Conservation (phyloP, 2,113 vertebrate species). For the Synodontis membranacea region DNA sequence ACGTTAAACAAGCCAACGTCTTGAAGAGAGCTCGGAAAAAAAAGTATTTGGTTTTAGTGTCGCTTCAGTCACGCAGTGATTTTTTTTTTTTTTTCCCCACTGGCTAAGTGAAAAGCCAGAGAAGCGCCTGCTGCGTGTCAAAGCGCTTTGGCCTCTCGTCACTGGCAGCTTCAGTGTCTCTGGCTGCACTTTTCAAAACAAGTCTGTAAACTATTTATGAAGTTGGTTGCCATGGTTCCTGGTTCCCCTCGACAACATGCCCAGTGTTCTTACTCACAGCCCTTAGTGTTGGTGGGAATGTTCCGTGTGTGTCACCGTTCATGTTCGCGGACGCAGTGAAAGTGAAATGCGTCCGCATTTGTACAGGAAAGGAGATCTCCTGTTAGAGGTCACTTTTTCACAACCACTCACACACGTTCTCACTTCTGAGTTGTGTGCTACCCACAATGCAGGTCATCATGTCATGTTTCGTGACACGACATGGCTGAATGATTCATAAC, state of each 20-base stretch:
- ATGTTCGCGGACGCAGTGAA: background rate
- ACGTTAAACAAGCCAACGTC: background rate
- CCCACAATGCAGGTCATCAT: slow-evolving; percentile 8
- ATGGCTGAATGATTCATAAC: background rate
- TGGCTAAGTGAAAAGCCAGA: slow-evolving; percentile 40
- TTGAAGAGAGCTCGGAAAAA: slow-evolving; percentile 32
- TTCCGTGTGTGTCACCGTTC: background rate
- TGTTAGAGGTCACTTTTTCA: background rate
- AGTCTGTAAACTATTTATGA: slow-evolving; percentile 42
- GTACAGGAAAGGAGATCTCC: background rate
- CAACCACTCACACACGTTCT: slow-evolving; percentile 25
- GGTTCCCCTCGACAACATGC: slow-evolving; percentile 21
- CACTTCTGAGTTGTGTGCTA: background rate
- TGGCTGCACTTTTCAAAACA: slow-evolving; percentile 40
- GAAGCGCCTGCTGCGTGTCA: slow-evolving; percentile 59
- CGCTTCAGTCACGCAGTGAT: background rate
- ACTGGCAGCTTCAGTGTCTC: slow-evolving; percentile 28
- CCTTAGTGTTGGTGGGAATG: background rate
- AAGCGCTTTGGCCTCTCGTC: slow-evolving; percentile 52
- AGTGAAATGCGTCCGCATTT: background rate
- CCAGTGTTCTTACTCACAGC: slow-evolving; percentile 11
- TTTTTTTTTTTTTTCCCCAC: background rate
- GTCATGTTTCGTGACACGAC: slow-evolving; percentile 11
- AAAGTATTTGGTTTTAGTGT: background rate
- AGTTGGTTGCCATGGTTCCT: slow-evolving; percentile 32